These are phyloP conservation scores for Erebia epiphron DNA, from an alignment of 2,888 invertebrate species.

Conservation along the genomic window DNA sequence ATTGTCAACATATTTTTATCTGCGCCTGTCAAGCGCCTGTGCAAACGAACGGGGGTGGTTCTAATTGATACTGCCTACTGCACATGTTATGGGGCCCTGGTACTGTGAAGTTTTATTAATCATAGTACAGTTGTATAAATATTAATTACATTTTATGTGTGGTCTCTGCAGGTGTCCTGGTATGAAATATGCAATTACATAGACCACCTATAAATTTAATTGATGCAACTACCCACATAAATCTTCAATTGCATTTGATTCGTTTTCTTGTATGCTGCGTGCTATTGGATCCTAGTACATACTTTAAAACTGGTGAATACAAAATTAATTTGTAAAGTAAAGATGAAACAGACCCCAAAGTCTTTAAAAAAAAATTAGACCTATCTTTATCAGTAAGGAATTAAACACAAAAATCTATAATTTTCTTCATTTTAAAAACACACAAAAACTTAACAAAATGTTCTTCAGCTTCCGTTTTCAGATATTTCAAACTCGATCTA, in stretches of 20 bases:
- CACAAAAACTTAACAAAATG: conserved; percentile 13
- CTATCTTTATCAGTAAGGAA: too few relatives aligned
- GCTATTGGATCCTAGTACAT: not conserved
- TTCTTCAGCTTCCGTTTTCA: conserved; percentile 32
- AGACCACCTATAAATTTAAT: conserved; percentile 17
- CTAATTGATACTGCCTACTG: conserved; percentile 70
- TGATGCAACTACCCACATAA: not conserved
- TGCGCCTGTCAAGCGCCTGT: conserved; percentile 65
- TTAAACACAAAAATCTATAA: not conserved
- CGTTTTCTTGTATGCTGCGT: not conserved
- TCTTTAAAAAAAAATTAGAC: too few relatives aligned
- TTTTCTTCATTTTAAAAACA: conserved; percentile 2
- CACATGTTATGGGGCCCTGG: conserved; percentile 52
- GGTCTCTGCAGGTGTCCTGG: conserved; percentile 16
- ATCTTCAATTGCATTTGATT: not conserved
- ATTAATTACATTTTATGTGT: conserved; percentile 24
- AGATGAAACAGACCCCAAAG: too few relatives aligned
- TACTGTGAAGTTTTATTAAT: conserved; percentile 39
- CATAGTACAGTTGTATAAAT: conserved; percentile 32
- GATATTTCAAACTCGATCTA: conserved; percentile 29
- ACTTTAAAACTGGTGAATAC: not conserved
- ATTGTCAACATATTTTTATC: conserved; percentile 78
- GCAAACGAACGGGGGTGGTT: conserved; percentile 72
- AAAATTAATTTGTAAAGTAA: too few relatives aligned
- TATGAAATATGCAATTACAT: not conserved